Base-by-base conservation (phyloP, 2,113 vertebrate species). In the Percina caprodes region DNA sequence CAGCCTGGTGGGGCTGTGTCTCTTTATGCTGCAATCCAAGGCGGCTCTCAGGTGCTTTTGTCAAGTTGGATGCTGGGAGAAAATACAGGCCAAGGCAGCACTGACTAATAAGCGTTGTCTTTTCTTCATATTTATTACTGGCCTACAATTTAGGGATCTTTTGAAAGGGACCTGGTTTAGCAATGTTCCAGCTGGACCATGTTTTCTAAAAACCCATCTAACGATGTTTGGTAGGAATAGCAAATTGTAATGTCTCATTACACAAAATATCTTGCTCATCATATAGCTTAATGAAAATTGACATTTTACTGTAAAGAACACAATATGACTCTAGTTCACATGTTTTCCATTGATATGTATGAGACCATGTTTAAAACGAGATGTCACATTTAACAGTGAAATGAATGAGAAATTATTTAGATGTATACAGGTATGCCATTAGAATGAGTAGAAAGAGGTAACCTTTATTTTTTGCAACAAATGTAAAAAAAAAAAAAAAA, bases 11-110 rank as follows among this genome's bases (percentile, higher is more conserved):
- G 30, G 11, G 48, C 48, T 42, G 21, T 65, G 14, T 48, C 39
- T 42, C 58, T 62, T 63, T 52, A 65, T 55, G 39, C 26, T 71
- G 39, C 23, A 63, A 51, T 78, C 46, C 49, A 89, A 54, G 63
- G 49, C 39, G 68, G 78, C 45, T 42, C 48, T 67, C 65, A 66
- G 75, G 16, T 69, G 56, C 24, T 48, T 61, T 61, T 51, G 45
- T 76, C 21, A 26, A 24, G 26, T 30, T 46, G n/a, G 58, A 49
- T 52, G 14, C 51, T 66, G 39, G 19, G 33, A 49, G 39, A 30
- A 55, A 78, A 52, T 49, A 23, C 51, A 60, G 33, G 42, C 66
- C 67, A 61, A 51, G n/a, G 61, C 39, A 52, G n/a, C 65, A 52
- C 58, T 49, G 45, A 26, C 63, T 21, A 79, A 55, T 21, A 79